These are phyloP conservation scores for Oriolus oriolus DNA, from an alignment of 2,113 vertebrate species.

Conservation along the genomic window DNA sequence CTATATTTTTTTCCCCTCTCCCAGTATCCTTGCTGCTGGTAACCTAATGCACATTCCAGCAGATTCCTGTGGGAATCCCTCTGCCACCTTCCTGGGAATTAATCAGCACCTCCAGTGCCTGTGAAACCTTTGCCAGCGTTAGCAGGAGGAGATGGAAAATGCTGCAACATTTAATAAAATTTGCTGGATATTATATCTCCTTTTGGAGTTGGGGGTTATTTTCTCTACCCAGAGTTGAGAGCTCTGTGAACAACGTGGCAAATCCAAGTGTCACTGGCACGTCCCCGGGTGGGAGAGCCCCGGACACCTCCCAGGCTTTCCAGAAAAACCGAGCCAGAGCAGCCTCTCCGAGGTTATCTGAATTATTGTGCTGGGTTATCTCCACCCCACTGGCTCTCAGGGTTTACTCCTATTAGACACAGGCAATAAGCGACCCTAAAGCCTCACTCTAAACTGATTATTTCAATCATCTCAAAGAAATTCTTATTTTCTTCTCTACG, in stretches of 20 bases:
- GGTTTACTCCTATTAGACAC: background rate
- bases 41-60: background rate
- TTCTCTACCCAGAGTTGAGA: background rate
- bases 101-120: conserved; percentile 42
- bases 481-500: background rate
- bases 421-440: background rate
- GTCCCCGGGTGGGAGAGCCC: background rate
- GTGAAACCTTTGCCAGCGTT: conserved; percentile 41
- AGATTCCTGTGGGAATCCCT: background rate
- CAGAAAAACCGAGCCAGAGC: background rate
- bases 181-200: background rate
- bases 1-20: fast-evolving
- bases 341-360: background rate
- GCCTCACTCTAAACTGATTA: background rate
- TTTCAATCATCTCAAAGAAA: background rate
- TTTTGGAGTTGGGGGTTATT: background rate
- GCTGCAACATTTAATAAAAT: background rate
- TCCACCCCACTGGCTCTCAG: background rate
- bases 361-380: background rate
- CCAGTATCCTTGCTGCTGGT: background rate
- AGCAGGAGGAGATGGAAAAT: too few relatives aligned
- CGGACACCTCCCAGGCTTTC: background rate
- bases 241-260: background rate
- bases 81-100: conserved; percentile 13
- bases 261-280: background rate